phyloP scores from a whole-genome alignment of 2,113 vertebrate genomes.

The Pluvianellus socialis region DNA sequence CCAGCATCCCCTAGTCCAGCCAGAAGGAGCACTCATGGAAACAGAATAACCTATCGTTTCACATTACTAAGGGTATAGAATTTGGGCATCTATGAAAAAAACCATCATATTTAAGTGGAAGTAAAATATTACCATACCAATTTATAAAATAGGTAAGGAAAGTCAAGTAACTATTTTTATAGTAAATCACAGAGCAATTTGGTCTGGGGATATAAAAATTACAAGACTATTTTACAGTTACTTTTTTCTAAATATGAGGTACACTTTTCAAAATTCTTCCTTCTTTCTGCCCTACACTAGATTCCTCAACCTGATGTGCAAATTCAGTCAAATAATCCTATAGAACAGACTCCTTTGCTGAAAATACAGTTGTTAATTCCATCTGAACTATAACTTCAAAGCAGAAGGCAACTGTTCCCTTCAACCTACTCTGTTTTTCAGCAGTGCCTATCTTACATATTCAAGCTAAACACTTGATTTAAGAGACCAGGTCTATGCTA shows the following conservation, averaged over 20 bases:
- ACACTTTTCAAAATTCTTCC: neutral
- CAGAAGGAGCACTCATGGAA: neutral
- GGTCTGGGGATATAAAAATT: neutral
- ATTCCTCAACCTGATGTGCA: neutral
- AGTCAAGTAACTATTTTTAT: neutral
- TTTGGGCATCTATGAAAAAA: neutral
- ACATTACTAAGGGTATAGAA: neutral
- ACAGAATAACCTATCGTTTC: neutral
- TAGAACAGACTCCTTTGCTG: neutral
- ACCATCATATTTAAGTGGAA: neutral
- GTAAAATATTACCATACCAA: neutral
- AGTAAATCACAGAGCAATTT: neutral
- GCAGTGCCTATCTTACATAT: neutral
- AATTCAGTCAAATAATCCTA: neutral
- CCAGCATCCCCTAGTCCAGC: neutral
- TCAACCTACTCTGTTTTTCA: slow-evolving; percentile 10
- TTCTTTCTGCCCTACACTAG: neutral
- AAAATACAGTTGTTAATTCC: slow-evolving; percentile 29
- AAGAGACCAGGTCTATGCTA: neutral
- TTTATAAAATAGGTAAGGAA: neutral
- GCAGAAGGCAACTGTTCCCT: slow-evolving; percentile 3
- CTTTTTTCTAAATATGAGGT: neutral
- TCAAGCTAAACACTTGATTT: slow-evolving; percentile 1
- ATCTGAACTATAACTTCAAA: slow-evolving; percentile 27
- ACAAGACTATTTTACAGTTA: neutral